phyloP scores from a whole-genome alignment of 2,888 invertebrate genomes.

The Zaprionus bogoriensis region DNA sequence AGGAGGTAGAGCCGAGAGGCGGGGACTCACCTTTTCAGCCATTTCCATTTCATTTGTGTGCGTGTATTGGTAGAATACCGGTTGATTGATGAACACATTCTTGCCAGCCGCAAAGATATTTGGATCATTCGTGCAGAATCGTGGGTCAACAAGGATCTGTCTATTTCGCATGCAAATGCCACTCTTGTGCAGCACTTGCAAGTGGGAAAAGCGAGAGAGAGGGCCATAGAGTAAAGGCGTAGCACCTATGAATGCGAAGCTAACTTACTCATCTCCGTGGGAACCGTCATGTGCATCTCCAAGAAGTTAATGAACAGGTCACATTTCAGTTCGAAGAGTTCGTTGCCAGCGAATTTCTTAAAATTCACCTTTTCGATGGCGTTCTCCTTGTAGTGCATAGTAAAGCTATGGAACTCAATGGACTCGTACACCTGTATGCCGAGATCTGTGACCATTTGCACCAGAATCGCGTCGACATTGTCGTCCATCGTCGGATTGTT shows the following conservation, averaged over 20 bases:
- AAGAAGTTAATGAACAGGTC: slow-evolving; percentile 71
- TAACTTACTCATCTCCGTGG: slow-evolving; percentile 12
- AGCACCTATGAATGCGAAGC: too few species aligned
- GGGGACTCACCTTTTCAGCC: slow-evolving; percentile 65
- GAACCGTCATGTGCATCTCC: slow-evolving; percentile 21
- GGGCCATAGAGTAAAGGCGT: too few species aligned
- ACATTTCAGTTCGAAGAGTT: slow-evolving; percentile 41
- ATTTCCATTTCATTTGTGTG: slow-evolving; percentile 55
- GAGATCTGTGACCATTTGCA: slow-evolving; percentile 57
- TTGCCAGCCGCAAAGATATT: slow-evolving; percentile 70
- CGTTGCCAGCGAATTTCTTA: background rate
- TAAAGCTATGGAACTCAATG: slow-evolving; percentile 34
- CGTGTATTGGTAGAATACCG: slow-evolving; percentile 61
- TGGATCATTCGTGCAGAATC: slow-evolving; percentile 60
- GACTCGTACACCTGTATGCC: slow-evolving; percentile 44
- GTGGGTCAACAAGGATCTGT: slow-evolving; percentile 53
- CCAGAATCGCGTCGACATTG: slow-evolving; percentile 52
- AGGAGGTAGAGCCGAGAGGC: too few species aligned
- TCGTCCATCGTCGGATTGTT: slow-evolving; percentile 61
- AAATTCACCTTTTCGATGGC: slow-evolving; percentile 59
- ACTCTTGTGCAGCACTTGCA: background rate
- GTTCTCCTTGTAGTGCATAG: background rate
- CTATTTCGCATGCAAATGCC: slow-evolving; percentile 21
- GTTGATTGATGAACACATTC: slow-evolving; percentile 19
- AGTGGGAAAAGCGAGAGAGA: background rate